Base-by-base conservation (phyloP, 2,113 vertebrate genomes). In the Crotalus viridis region DNA sequence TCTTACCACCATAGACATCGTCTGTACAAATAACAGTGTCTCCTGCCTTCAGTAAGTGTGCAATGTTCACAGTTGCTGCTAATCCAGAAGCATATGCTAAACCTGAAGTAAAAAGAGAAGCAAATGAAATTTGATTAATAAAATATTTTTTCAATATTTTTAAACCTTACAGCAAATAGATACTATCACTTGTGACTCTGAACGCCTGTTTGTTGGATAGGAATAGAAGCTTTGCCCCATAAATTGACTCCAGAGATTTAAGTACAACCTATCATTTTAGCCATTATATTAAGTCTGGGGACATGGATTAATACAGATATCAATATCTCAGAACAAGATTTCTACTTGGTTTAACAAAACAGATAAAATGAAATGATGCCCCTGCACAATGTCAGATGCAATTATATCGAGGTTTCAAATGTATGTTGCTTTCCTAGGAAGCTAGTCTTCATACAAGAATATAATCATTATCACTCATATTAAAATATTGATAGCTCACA, bases 1-100 rank as follows among this genome's bases (percentile, higher is more conserved):
- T 90, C 96, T 51, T 96, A 99, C 99, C 99, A 98, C 98, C 99
- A 69, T 99, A 99, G 10, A 99, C 98, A 64, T 99, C 99, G 93
- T 99, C 98, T 97, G 98, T 98, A 96, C 98, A 99, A 94, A 99
- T 88, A 33, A 99, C 95, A 0, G 97, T 96, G 86, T 99, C 99
- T 22, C 99, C 99, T 1, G 97, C 0, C 95, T 99, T 99, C 64
- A 99, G 94, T 69, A 99, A 96, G 94, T 99, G 98, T 19, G 98
- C 97, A 95, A 99, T 97, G 19, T 98, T 99, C 93, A 98, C 12
- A 15, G 98, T 98, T 21, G 99, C 98, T 64, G 98, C 99, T 86
- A 98, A 95, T 10, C 99, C 99, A 3, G 99, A 99, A 61, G 99
- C 98, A 57, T 98, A 97, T 87, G 99, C 98, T 57, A 99, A 95